These are phyloP conservation scores for Athene cunicularia DNA, from an alignment of 2,113 vertebrate species.

Conservation along the genomic window DNA sequence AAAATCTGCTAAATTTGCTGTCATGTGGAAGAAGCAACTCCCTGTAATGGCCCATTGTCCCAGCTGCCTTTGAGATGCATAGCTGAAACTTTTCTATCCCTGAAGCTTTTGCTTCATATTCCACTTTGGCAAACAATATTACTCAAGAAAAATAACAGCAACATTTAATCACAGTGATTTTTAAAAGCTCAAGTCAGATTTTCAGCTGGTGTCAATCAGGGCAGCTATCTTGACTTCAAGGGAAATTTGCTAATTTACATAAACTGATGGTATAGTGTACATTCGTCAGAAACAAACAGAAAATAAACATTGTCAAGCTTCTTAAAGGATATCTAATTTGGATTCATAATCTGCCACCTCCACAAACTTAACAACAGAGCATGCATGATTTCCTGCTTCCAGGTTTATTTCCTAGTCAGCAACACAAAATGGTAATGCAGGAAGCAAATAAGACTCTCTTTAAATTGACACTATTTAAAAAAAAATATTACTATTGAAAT, in stretches of 20 bases:
- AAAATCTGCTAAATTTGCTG: background rate
- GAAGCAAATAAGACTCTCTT: background rate
- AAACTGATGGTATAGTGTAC: background rate
- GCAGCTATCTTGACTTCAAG: background rate
- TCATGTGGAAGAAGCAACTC: background rate
- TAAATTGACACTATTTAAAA: background rate
- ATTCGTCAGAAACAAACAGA: background rate
- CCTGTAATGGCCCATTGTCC: background rate
- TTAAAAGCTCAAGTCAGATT: background rate
- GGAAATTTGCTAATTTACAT: background rate
- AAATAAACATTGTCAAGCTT: background rate
- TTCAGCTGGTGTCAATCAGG: background rate
- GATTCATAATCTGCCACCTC: background rate
- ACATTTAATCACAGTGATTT: background rate
- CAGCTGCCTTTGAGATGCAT: background rate
- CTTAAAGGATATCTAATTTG: background rate
- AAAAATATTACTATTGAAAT: background rate
- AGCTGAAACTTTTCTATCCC: background rate
- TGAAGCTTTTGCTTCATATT: conserved; percentile 5
- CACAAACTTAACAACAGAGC: background rate
- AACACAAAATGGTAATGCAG: background rate
- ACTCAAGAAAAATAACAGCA: background rate
- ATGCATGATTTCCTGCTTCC: background rate
- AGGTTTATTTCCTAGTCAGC: background rate
- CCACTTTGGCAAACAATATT: background rate